phyloP scores from a whole-genome alignment of 2,888 invertebrate species.

The Lasioglossum leucozonium region DNA sequence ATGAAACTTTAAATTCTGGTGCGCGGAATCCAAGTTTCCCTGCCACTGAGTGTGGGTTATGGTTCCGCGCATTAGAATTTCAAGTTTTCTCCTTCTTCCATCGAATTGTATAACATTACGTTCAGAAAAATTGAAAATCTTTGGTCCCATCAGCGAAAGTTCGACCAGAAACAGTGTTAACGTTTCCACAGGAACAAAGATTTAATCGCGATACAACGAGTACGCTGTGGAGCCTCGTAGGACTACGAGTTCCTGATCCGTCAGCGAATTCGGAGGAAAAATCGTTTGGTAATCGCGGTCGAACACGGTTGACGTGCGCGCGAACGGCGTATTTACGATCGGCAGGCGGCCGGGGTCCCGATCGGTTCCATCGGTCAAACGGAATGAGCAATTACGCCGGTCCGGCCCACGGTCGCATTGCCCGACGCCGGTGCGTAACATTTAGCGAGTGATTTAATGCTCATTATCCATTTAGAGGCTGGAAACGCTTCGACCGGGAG shows the following conservation, averaged over 20 bases:
- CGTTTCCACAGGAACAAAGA: background rate
- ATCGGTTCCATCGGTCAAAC: conserved; percentile 40
- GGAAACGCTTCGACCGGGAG: conserved; percentile 32
- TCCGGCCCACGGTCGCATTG: conserved; percentile 36
- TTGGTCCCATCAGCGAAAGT: no score
- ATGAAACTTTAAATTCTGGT: no score
- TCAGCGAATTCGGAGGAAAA: background rate
- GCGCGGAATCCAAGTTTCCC: no score
- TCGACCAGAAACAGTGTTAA: background rate
- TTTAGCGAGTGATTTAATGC: conserved; percentile 55
- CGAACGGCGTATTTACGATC: conserved; percentile 36
- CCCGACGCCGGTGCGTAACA: conserved; percentile 39
- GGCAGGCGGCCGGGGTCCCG: conserved; percentile 13
- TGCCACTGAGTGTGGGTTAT: no score
- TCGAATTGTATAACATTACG: no score
- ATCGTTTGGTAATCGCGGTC: background rate
- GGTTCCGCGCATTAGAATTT: no score
- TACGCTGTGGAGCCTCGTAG: background rate
- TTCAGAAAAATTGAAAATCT: no score
- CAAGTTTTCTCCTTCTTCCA: no score
- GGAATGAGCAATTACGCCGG: conserved; percentile 51
- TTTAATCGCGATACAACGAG: background rate
- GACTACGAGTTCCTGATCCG: background rate
- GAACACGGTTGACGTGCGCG: conserved; percentile 24
- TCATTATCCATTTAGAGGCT: conserved; percentile 54